Evolutionary conservation across 1,140 invertebrate genomes (phyloP), one percentile per base, ranked within the genome.

Genomic region (Pogonomyrmex barbatus): DNA sequence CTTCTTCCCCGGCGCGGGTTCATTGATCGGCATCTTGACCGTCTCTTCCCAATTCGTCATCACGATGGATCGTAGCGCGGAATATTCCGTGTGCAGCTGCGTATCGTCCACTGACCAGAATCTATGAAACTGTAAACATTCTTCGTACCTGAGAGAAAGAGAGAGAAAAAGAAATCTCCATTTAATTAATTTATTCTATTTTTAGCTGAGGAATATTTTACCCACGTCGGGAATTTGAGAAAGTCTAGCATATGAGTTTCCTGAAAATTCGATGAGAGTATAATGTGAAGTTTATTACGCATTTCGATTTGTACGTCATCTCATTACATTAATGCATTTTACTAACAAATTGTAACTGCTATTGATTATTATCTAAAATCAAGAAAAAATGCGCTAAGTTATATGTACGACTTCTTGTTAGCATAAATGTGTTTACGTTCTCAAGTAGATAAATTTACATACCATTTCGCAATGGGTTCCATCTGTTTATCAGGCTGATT

Each of bases 71-170:
- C 99, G 96, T 10, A 99, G 96, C 0, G 99, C 97, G 1, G 99
- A 99, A 95, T 97, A 99, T 93, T 99, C 97, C 0, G 99, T 99
- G 94, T 99, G 98, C 5, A 99, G 96, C 94, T 99, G 98, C 9
- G 96, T 97, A 94, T 99, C 99, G 94, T 99, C 99, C 0, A 99
- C 98, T 4, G 99, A 99, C 99, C 99, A 99, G 94, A 99, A 99
- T 92, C 99, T 97, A 95, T 99, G 99, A 93, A 99, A 99, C 94
- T 98, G 97, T 56, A 99, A 95, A 89, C 97, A 97, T 60, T 97
- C 97, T 94, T 99, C 99, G 94, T 99, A 99, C 97, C 97, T 97
- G 86, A 81, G 91, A 91, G 88, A 87, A 24, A 24, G 24, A 71
- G 81, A 65, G 4, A 84, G 52, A 88, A 60, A n/a, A 86, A 67